These are phyloP conservation scores for Gallinago media DNA, from an alignment of 2,113 vertebrate genomes.

Conservation along the genomic window DNA sequence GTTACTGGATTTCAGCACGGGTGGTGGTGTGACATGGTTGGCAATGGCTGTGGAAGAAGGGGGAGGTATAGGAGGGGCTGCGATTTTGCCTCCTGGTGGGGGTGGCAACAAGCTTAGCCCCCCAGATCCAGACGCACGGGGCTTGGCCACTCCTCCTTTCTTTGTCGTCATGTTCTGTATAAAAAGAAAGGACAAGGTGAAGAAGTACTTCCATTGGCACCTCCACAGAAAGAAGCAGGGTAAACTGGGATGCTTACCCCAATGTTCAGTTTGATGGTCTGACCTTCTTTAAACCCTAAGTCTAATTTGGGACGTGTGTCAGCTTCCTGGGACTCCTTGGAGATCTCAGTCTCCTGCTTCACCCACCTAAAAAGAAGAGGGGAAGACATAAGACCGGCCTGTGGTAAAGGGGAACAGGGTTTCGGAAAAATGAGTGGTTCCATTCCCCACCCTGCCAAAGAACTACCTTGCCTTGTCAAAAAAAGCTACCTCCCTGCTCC, in stretches of 20 bases:
- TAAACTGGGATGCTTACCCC: conserved; percentile 81
- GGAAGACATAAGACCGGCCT: background rate
- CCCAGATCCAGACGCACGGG: conserved; percentile 82
- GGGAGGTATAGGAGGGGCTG: conserved; percentile 78
- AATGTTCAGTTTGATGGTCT: conserved; percentile 97
- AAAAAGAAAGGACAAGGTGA: background rate
- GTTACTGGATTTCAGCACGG: conserved; percentile 76
- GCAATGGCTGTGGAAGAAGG: conserved; percentile 80
- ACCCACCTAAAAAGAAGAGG: conserved; percentile 86
- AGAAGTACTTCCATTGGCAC: background rate
- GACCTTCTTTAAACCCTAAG: conserved; percentile 97
- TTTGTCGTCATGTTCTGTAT: conserved; percentile 85
- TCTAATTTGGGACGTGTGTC: conserved; percentile 91
- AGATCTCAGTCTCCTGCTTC: conserved; percentile 91
- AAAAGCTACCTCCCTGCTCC: background rate
- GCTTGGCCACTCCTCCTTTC: conserved; percentile 82
- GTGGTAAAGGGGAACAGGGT: background rate
- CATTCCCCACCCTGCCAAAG: background rate
- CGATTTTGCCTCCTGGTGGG: conserved; percentile 88
- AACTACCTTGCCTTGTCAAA: background rate
- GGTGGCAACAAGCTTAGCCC: conserved; percentile 90
- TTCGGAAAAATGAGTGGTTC: background rate
- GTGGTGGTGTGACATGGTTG: conserved; percentile 81
- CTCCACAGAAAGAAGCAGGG: background rate
- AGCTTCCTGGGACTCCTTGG: conserved; percentile 87